Evolutionary conservation across 2,888 invertebrate species (phyloP), one percentile per base, ranked within the genome.

Genomic region (Torymus tubicola): DNA sequence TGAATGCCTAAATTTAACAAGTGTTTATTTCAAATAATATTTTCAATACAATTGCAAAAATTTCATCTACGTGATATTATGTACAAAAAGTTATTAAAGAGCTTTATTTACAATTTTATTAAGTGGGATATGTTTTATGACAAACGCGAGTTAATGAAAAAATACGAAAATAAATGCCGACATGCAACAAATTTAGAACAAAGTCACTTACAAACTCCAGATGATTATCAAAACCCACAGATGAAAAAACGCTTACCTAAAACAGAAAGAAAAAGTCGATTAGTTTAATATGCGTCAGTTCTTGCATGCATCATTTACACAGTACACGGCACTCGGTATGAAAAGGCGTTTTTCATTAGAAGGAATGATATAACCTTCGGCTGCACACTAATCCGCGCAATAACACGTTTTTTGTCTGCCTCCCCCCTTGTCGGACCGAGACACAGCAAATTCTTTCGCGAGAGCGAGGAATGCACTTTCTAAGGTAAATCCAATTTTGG

Each of bases 401-500:
- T 74, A 74, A 65, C 58, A 10, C 61, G 57, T 21, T 18, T 74
- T 52, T 57, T 58, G 4, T 16, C 21, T 8, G 42, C 42, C 16
- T 18, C 10, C 61, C 10, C 5, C 52, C 58, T 75, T 75, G 60
- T 65, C 65, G 65, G 24, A 0, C 31, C 8, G 42, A 42, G 24
- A 8, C 16, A 12, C 13, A 50, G 55, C 18, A 57, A 57, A 73
- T 73, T 67, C 61, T 42, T 53, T 55, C 14, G 1, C 70, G 42
- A 42, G 42, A 42, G 8, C n/a, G 11, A 1, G 71, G 78, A 71
- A 78, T 71, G 71, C 71, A 70, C 50, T 13, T 24, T 58, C 65
- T 58, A 67, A 70, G 65, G 65, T 64, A 52, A 78, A 71, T 78
- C 65, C 78, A 78, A 78, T 78, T 78, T 78, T 71, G n/a, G 78